Evolutionary conservation across 2,113 vertebrate genomes (phyloP), one percentile per base, ranked within the genome.

Genomic region (Beaufortia kweichowensis): DNA sequence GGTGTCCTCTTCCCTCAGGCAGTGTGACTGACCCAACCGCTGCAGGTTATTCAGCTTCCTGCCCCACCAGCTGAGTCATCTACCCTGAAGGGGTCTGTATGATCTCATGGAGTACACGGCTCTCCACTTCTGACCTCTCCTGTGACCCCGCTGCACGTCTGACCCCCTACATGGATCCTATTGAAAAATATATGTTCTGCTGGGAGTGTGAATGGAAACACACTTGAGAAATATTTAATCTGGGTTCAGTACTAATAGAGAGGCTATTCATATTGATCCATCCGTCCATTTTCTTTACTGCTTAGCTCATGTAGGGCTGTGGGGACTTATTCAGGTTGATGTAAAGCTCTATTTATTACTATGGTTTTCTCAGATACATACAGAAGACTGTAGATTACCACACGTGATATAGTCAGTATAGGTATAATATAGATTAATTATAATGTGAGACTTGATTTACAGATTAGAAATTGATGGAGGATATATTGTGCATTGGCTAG

Each of bases 1-100:
- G 81, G 81, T 69, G 76, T 65, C 66, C 72, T 71, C 66, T 71
- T 82, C 50, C 61, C 59, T 67, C 67, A 79, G 80, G 65, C 67
- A 11, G 24, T 65, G 60, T 66, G 77, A 61, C 66, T 60, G 67
- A 31, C 31, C 75, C 63, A 57, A 39, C 10, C 6, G 6, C 71
- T 41, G 71, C 57, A 74, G 57, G 71, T 61, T 74, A 74, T 62
- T 46, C 56, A 62, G 69, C 69, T 72, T 72, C 69, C 69, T 72
- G 55, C 33, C 55, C 53, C 69, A 68, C 31, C 64, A 57, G 43
- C 68, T 50, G 62, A 39, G 56, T 62, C 80, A 33, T 63, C 68
- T 31, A 55, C 64, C 76, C 70, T 23, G 57, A 21, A 75, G 68
- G 68, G 24, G 14, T 68, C 19, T 77, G 57, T 57, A n/a, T 68